phyloP scores from a whole-genome alignment of 1,140 invertebrate genomes.

The Oncopeltus fasciatus region DNA sequence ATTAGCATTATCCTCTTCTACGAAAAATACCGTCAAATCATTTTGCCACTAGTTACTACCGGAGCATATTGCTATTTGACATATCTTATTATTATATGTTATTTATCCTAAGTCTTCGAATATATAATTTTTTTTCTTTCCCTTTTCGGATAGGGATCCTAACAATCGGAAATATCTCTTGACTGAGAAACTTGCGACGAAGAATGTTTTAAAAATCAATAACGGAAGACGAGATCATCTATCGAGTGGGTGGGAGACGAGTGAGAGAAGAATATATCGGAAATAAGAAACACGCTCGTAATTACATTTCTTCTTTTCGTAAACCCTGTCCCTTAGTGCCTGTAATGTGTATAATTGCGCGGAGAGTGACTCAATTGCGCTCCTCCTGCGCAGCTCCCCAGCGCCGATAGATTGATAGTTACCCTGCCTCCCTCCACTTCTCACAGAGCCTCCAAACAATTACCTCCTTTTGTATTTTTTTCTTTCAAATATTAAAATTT shows the following conservation, averaged over 20 bases:
- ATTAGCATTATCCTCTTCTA: slow-evolving; percentile 2
- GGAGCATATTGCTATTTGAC: background rate
- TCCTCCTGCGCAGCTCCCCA: slow-evolving; percentile 12
- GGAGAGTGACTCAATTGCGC: slow-evolving; percentile 4
- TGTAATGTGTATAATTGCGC: slow-evolving; percentile 19
- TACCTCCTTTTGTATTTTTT: too few relatives aligned
- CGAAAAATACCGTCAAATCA: background rate
- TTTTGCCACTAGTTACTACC: slow-evolving; percentile 2
- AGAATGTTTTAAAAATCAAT: too few relatives aligned
- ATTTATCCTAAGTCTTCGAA: too few relatives aligned
- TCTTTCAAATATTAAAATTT: background rate
- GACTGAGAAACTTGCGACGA: too few relatives aligned
- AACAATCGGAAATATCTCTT: too few relatives aligned
- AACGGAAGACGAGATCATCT: too few relatives aligned
- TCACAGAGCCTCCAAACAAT: too few relatives aligned
- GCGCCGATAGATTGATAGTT: slow-evolving; percentile 10
- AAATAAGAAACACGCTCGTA: background rate
- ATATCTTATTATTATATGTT: background rate
- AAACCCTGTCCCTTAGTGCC: slow-evolving; percentile 4
- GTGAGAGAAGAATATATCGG: too few relatives aligned
- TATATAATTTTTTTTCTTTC: background rate
- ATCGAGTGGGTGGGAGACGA: too few relatives aligned
- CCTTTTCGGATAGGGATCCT: too few relatives aligned
- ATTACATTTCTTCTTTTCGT: background rate
- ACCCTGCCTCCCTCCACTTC: background rate